Evolutionary conservation across 2,113 vertebrate species (phyloP), one percentile per base, ranked within the genome.

Genomic region (Leptobrachium leishanense): DNA sequence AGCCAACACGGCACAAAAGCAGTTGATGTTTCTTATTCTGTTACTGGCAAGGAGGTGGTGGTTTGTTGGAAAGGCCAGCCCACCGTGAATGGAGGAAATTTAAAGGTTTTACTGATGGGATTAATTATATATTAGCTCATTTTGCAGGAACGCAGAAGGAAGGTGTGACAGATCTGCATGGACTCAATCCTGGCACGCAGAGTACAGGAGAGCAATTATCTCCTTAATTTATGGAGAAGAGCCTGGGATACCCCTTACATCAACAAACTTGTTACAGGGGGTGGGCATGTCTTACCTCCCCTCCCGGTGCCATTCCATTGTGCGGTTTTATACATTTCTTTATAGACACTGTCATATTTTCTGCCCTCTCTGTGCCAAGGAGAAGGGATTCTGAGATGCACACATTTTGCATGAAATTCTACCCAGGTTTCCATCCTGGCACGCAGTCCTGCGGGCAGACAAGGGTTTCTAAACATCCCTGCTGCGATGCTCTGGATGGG

Each of bases 241-340:
- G 43, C 65, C 62, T 73, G 70, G 62, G 15, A 54, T 62, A 46
- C 31, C 2, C 66, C 43, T 15, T 68, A 6, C 41, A 0, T 20
- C 1, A n/a, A 13, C 15, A 72, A 15, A 73, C 62, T 72, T 64
- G 11, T 31, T 44, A 55, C 15, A 9, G 15, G 57, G n/a, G 50
- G 43, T 9, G 44, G 62, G 42, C 13, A 55, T 46, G 43, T 70
- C 1, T 50, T 50, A 31, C 7, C n/a, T 46, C 53, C 39, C 43
- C 69, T 10, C 9, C 68, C 50, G 62, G 7, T 70, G 76, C 67
- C 67, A 77, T 77, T 59, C 39, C 76, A 44, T n/a, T 39, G 55
- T 78, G 76, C 68, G 20, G 53, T 42, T 63, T 70, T 69, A 39
- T 31, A 64, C n/a, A 43, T 44, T 66, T 43, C 31, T 73, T 15